A percentile compares a stretch with the other conserved stretches of the same genome.
Evolutionary conservation across 2,113 vertebrate genomes (phyloP).

Genomic region (Rhineura floridana): DNA sequence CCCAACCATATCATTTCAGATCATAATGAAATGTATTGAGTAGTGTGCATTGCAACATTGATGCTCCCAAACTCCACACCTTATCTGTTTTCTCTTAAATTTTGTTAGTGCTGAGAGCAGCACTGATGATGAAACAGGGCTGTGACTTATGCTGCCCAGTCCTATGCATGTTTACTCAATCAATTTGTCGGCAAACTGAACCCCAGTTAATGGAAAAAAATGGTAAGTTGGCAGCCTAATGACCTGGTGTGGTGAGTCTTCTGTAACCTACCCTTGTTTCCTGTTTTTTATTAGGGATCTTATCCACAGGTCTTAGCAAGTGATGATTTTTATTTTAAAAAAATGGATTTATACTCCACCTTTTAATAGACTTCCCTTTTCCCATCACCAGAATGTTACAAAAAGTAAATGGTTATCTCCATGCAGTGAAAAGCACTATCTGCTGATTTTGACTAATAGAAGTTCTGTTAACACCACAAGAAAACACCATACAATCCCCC

Average conservation of each 20-base stretch:
- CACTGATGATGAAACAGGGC: not conserved
- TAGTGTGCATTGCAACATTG: not conserved
- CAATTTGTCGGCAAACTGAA: not conserved
- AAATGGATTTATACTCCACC: not conserved
- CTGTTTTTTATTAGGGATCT: not conserved
- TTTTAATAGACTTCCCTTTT: not conserved
- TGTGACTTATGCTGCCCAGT: not conserved
- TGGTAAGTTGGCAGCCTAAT: not conserved
- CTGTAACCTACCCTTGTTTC: not conserved
- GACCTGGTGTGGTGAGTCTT: not conserved
- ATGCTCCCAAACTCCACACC: not conserved
- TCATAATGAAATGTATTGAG: conserved; percentile 49
- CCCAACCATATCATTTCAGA: conserved; percentile 57
- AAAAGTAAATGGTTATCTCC: not conserved
- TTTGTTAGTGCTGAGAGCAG: too few species aligned
- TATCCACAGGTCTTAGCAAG: not conserved
- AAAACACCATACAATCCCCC: not conserved
- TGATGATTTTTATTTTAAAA: conserved; percentile 3
- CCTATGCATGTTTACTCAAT: not conserved
- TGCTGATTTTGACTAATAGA: not conserved
- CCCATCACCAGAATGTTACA: not conserved
- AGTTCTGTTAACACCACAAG: not conserved
- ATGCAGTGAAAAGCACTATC: not conserved
- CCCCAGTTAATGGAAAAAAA: not conserved
- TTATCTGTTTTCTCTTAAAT: not conserved